Conservation (phyloP, 2,888 invertebrate genomes). For the Nebria brevicollis region DNA sequence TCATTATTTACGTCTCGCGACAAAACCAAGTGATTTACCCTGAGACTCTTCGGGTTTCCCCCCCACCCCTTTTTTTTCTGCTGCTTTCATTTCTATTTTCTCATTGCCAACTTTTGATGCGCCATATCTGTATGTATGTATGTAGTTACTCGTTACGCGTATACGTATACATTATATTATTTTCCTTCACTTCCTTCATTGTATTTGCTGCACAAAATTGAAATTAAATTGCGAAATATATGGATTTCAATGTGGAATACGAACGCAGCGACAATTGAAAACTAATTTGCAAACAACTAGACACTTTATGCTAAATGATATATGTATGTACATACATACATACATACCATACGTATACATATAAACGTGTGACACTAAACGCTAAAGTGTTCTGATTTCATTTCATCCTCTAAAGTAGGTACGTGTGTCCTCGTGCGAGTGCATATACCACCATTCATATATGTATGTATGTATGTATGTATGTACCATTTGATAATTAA, state of each 20-base stretch:
- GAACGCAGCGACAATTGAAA: no score
- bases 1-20: conserved; percentile 40
- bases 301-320: background rate
- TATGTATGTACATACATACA: background rate
- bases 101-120: background rate
- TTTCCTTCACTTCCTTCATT: no score
- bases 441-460: background rate
- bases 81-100: conserved; percentile 6
- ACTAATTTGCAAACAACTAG: no score
- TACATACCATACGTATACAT: background rate
- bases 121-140: background rate
- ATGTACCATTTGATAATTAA: conserved; percentile 23
- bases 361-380: background rate
- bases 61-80: no score
- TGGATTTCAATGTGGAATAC: no score
- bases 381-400: background rate
- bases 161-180: no score
- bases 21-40: conserved; percentile 37
- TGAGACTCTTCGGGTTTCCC: conserved; percentile 23
- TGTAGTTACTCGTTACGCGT: no score
- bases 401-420: background rate
- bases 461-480: no score
- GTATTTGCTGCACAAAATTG: no score
- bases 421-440: background rate
- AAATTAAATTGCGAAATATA: no score